These are phyloP conservation scores for Sebastes taczanowskii DNA, from an alignment of 2,797 vertebrate species.

Conservation along the genomic window DNA sequence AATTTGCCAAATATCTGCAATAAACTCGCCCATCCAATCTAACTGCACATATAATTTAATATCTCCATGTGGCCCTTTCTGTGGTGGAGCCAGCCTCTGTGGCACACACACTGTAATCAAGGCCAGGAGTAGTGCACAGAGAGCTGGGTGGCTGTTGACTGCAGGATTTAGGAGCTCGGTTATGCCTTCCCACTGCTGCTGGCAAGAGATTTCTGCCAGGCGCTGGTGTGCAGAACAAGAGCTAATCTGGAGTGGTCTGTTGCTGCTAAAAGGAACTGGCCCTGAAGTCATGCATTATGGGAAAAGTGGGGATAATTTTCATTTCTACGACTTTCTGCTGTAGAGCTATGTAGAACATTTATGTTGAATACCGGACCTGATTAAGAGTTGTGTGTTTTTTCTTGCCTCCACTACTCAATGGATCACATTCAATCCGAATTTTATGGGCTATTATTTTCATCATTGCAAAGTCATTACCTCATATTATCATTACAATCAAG, in stretches of 20 bases:
- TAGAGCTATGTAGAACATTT: slow-evolving; percentile 9
- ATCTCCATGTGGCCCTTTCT: slow-evolving; percentile 51
- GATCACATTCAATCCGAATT: neutral
- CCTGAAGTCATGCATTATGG: slow-evolving; percentile 52
- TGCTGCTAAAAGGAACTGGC: slow-evolving; percentile 55
- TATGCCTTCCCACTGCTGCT: slow-evolving; percentile 59
- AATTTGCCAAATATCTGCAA: slow-evolving; percentile 9
- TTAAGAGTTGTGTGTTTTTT: neutral
- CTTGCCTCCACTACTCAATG: neutral
- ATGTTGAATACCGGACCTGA: neutral
- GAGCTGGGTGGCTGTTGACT: slow-evolving; percentile 65
- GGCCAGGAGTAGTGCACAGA: slow-evolving; percentile 54
- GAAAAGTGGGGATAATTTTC: slow-evolving; percentile 41
- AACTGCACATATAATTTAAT: slow-evolving; percentile 55
- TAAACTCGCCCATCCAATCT: slow-evolving; percentile 11
- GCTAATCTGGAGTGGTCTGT: slow-evolving; percentile 74
- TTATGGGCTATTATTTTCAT: neutral
- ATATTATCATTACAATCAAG: neutral
- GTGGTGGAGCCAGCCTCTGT: slow-evolving; percentile 42
- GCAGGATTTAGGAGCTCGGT: slow-evolving; percentile 64
- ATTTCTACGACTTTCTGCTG: slow-evolving; percentile 33
- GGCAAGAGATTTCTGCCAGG: slow-evolving; percentile 62
- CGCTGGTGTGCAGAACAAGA: slow-evolving; percentile 70
- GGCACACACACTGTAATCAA: slow-evolving; percentile 67
- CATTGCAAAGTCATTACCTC: neutral